These are phyloP conservation scores for Trinorchestia longiramus DNA, from an alignment of 1,140 invertebrate genomes.

Conservation along the genomic window DNA sequence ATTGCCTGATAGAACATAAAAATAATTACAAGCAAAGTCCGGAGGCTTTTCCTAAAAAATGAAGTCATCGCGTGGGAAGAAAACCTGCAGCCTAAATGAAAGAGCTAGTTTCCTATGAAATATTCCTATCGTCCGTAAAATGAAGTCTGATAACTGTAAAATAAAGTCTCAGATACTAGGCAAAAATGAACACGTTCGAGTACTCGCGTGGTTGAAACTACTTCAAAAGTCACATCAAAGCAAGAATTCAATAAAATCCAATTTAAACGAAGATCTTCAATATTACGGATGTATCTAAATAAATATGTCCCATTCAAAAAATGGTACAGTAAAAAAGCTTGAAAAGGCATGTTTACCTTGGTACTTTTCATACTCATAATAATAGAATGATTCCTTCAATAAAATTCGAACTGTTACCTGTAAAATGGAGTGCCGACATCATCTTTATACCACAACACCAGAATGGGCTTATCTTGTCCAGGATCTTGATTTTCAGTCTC, in stretches of 20 bases:
- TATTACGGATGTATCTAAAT: neutral
- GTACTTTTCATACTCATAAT: neutral
- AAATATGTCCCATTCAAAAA: neutral
- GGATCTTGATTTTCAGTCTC: neutral
- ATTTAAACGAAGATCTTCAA: neutral
- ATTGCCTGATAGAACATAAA: neutral
- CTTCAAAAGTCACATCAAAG: neutral
- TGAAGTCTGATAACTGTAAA: neutral
- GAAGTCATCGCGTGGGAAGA: neutral
- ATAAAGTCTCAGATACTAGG: neutral
- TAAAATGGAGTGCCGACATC: conserved; percentile 36
- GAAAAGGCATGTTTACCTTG: neutral
- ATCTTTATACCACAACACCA: conserved; percentile 42
- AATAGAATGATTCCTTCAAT: neutral
- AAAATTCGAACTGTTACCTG: neutral
- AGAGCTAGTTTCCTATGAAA: neutral
- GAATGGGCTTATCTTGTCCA: neutral
- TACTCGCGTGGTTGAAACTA: neutral
- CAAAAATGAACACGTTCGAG: neutral
- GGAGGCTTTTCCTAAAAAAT: neutral
- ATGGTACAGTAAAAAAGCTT: neutral
- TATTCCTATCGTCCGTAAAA: neutral
- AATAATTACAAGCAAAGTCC: neutral
- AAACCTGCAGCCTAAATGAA: neutral
- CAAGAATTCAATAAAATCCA: neutral